Evolutionary conservation across 2,113 vertebrate genomes (phyloP).

Genomic region (Solea solea): DNA sequence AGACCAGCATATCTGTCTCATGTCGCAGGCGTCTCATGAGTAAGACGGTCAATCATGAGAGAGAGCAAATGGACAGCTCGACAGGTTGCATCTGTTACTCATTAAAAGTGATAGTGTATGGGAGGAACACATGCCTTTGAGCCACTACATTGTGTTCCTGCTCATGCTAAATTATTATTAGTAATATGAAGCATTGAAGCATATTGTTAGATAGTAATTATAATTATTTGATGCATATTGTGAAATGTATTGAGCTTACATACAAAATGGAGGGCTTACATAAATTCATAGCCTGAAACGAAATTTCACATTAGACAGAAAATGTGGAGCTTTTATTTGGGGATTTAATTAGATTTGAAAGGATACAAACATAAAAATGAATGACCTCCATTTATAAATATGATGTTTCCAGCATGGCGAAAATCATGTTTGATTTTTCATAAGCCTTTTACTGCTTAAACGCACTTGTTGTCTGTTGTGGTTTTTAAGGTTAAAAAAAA

Average conservation of each 20-base stretch:
- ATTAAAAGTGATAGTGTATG: conserved; percentile 36
- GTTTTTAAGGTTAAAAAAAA: background rate
- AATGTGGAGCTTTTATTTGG: background rate
- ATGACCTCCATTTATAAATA: no score
- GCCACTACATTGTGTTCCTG: background rate
- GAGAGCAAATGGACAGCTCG: conserved; percentile 39
- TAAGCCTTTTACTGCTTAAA: no score
- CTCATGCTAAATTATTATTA: conserved; percentile 30
- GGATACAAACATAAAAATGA: background rate
- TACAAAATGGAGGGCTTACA: no score
- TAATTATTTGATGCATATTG: conserved; percentile 50
- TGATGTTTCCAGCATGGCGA: background rate
- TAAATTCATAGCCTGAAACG: no score
- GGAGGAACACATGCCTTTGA: conserved; percentile 32
- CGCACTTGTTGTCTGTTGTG: no score
- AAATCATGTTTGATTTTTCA: no score
- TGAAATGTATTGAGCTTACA: conserved; percentile 24
- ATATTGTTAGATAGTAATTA: no score
- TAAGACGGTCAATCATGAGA: conserved; percentile 35
- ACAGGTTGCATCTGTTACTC: conserved; percentile 44
- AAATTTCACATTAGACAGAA: background rate
- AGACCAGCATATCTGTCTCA: conserved; percentile 11
- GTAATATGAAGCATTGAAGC: background rate
- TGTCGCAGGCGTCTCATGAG: conserved; percentile 7
- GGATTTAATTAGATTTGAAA: background rate